Evolutionary conservation across 2,888 invertebrate genomes (phyloP).

Genomic region (Tenthredo notha): DNA sequence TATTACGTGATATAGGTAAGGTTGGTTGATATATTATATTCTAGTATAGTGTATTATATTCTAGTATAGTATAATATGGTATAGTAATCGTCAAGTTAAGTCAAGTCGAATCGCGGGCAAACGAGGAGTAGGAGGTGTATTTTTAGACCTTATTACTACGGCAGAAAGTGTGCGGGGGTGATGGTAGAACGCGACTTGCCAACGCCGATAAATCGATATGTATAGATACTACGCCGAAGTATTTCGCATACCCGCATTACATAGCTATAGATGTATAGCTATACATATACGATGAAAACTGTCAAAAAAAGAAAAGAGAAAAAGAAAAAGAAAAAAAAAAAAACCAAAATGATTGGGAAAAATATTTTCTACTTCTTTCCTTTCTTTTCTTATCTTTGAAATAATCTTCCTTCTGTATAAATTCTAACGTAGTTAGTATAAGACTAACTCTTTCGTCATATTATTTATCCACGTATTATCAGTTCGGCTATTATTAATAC

Average conservation of each 20-base stretch:
- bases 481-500: neutral
- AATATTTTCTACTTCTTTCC: too few relatives aligned
- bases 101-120: neutral
- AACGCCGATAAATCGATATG: conserved; percentile 50
- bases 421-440: too few relatives aligned
- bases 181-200: conserved; percentile 41
- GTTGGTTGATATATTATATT: neutral
- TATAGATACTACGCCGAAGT: neutral
- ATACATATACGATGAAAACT: neutral
- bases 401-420: too few relatives aligned
- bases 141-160: conserved; percentile 51
- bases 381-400: too few relatives aligned
- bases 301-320: neutral
- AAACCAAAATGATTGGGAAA: neutral
- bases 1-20: neutral
- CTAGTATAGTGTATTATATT: neutral
- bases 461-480: neutral
- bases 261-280: neutral
- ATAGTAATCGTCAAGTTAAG: neutral
- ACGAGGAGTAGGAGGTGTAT: conserved; percentile 10
- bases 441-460: too few relatives aligned
- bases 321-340: neutral
- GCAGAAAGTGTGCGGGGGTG: neutral
- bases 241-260: neutral
- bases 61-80: neutral